phyloP scores from a whole-genome alignment of 2,797 vertebrate genomes.

The Enteromius trimaculatus region DNA sequence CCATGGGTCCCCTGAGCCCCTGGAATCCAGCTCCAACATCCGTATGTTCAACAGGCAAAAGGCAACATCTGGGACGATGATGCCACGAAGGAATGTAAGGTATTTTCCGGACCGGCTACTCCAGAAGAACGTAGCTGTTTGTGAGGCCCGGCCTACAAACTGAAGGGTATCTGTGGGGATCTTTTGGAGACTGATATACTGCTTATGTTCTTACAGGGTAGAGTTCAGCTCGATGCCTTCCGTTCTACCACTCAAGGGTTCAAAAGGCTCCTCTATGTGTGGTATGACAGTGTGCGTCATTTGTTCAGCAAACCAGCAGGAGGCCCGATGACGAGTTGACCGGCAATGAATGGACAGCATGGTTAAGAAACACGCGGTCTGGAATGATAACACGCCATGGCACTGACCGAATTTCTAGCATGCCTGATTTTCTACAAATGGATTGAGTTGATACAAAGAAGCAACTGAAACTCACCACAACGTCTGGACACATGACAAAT shows the following conservation, averaged over 20 bases:
- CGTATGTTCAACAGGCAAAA: conserved; percentile 62
- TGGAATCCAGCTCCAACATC: conserved; percentile 66
- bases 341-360: conserved; percentile 6
- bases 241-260: conserved; percentile 37
- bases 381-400: conserved; percentile 22
- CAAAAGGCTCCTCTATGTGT: conserved; percentile 36
- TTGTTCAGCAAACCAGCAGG: conserved; percentile 30
- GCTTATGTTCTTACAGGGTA: conserved; percentile 36
- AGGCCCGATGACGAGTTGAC: background rate
- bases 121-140: conserved; percentile 26
- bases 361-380: conserved; percentile 16
- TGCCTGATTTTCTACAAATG: conserved; percentile 32
- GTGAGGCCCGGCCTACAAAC: conserved; percentile 12
- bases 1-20: conserved; percentile 20
- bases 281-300: conserved; percentile 12
- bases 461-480: conserved; percentile 27
- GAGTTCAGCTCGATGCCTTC: conserved; percentile 16
- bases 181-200: conserved; percentile 50
- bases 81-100: conserved; percentile 75
- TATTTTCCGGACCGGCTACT: conserved; percentile 67
- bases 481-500: conserved; percentile 29
- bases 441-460: conserved; percentile 40
- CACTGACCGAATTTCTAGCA: conserved; percentile 34
- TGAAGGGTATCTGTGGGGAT: conserved; percentile 27
- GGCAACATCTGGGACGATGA: conserved; percentile 68